phyloP scores from a whole-genome alignment of 2,113 vertebrate genomes.

The Myanophis thanlyinensis region DNA sequence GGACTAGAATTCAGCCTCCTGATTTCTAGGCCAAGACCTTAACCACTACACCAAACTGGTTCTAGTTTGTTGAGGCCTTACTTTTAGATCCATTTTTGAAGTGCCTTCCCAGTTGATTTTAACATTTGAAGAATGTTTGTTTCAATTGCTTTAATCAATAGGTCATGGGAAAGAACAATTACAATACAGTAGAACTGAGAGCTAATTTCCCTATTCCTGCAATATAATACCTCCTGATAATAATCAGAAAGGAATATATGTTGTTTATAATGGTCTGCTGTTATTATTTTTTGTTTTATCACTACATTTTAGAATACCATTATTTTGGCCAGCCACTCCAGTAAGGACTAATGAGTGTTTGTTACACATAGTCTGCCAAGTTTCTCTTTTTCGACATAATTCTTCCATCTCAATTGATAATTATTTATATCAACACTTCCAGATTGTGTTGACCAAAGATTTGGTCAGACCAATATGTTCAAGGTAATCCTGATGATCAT shows the following conservation, averaged over 20 bases:
- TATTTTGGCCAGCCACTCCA: background rate
- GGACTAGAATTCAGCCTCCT: background rate
- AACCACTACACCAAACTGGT: background rate
- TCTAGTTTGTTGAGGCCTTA: background rate
- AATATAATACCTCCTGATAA: background rate
- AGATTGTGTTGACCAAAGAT: background rate
- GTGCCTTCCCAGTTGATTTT: background rate
- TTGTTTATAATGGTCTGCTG: background rate
- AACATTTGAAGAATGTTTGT: background rate
- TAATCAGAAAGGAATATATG: background rate
- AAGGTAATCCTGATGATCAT: background rate
- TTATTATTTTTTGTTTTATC: background rate
- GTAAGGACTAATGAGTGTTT: background rate
- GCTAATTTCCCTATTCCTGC: background rate
- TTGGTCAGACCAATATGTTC: background rate
- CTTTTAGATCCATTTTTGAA: background rate
- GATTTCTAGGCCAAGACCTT: background rate
- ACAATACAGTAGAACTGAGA: background rate
- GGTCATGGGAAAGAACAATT: background rate
- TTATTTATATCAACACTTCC: background rate
- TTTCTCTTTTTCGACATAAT: background rate
- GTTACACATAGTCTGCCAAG: background rate
- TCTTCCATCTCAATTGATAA: background rate
- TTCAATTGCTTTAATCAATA: background rate
- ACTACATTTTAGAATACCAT: background rate